Evolutionary conservation across 2,113 vertebrate species (phyloP), one percentile per base, ranked within the genome.

Genomic region (Rattus norvegicus): DNA sequence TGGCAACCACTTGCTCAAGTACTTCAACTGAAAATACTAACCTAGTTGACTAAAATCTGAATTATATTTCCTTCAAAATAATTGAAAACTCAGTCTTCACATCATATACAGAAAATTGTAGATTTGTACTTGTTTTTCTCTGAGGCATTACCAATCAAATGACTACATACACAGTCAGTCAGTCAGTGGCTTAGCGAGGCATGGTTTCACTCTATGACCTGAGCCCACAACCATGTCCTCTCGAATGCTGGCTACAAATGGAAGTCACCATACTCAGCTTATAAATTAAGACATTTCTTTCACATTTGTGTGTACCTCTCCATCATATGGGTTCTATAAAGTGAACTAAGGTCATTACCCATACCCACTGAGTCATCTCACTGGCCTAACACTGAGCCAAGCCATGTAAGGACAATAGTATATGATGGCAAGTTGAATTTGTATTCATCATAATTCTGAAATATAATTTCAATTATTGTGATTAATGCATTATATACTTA

Each of bases 21-120:
- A 93, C 67, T 87, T 96, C 59, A 90, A 94, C 67, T 61, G 90
- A 90, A 63, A 96, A 65, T 90, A 85, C 47, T 96, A 91, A 96
- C n/a, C 85, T 93, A n/a, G 24, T 81, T 59, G 6, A 83, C 52
- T 90, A 97, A 91, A 97, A 81, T 88, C n/a, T 94, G 70, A 96
- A 91, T 43, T 30, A 63, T 39, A 83, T 92, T 93, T 85, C 63
- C 65, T 93, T 97, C 54, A 87, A 43, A 92, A 73, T 87, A 92
- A 92, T 76, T 83, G 56, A 76, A 94, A 91, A 96, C 7, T 84
- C 65, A 93, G 17, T 88, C 72, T 43, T 43, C 43, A 93, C 13
- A 67, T 81, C 69, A 94, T 84, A 28, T 43, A 73, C 52, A 7
- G 19, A 69, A 52, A 95, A 96, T 94, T 61, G n/a, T 63, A 63